phyloP scores from a whole-genome alignment of 2,113 vertebrate genomes.

The Chiloscyllium plagiosum region DNA sequence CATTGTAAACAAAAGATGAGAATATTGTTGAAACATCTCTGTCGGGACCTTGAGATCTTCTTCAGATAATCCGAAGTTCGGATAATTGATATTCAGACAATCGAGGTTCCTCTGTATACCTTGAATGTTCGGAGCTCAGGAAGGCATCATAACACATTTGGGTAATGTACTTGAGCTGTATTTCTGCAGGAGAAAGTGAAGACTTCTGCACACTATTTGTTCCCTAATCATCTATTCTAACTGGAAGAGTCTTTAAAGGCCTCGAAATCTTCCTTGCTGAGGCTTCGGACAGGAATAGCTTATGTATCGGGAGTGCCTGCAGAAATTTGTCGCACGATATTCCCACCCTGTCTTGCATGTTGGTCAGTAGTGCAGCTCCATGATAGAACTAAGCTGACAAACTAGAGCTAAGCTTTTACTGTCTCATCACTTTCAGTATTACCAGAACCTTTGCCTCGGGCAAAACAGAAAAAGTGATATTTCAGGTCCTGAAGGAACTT shows the following conservation, averaged over 20 bases:
- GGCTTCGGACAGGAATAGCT: background rate
- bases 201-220: no score
- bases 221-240: background rate
- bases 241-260: background rate
- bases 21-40: no score
- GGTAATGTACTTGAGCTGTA: background rate
- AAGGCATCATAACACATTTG: background rate
- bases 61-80: no score
- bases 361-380: background rate
- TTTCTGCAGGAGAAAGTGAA: background rate
- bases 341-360: background rate
- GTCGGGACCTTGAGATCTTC: no score
- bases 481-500: conserved; percentile 93
- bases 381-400: background rate
- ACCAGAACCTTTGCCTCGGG: conserved; percentile 97
- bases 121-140: background rate
- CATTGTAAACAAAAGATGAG: no score
- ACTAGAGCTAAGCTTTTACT: background rate
- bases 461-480: conserved; percentile 98
- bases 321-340: background rate
- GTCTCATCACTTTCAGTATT: conserved; percentile 62
- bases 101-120: background rate
- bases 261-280: background rate
- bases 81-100: no score
- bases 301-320: background rate